phyloP scores from a whole-genome alignment of 1,140 invertebrate genomes.

The Aphelenchoides avenae region DNA sequence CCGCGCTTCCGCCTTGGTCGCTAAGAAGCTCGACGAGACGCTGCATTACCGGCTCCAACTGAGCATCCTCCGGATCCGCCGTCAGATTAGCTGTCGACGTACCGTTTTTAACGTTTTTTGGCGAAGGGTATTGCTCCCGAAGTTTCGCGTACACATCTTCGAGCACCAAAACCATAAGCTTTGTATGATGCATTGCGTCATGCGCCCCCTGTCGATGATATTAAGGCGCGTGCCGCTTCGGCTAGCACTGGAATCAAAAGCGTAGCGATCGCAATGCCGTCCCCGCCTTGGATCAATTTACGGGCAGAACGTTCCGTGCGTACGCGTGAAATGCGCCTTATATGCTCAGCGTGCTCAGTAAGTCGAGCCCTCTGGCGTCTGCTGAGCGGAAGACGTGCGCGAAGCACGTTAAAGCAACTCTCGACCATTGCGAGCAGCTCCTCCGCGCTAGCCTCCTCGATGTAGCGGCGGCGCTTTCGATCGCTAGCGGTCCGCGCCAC shows the following conservation, averaged over 20 bases:
- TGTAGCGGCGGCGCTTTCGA: not conserved
- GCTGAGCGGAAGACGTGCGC: slow-evolving; percentile 10
- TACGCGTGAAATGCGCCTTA: slow-evolving; percentile 14
- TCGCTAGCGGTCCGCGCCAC: not conserved
- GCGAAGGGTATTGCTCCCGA: not conserved
- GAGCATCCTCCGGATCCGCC: slow-evolving; percentile 6
- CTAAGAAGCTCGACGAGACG: no score
- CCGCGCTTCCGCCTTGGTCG: not conserved
- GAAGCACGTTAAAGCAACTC: slow-evolving; percentile 24
- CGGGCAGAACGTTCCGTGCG: slow-evolving; percentile 3
- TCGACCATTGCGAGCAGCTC: slow-evolving; percentile 21
- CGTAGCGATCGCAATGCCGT: slow-evolving; percentile 1
- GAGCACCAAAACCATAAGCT: slow-evolving; percentile 16
- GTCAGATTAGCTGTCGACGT: not conserved
- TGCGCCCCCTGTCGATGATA: no score
- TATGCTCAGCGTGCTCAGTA: slow-evolving; percentile 11
- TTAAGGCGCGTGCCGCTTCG: slow-evolving; percentile 10
- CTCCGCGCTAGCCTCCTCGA: slow-evolving; percentile 10
- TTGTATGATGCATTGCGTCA: no score
- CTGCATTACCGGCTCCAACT: no score
- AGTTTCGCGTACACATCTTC: slow-evolving; percentile 21
- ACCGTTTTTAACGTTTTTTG: not conserved
- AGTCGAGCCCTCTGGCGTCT: not conserved
- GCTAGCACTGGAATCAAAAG: slow-evolving; percentile 2
- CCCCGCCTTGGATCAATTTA: slow-evolving; percentile 17